Evolutionary conservation across 2,797 vertebrate species (phyloP).

Genomic region (Chiloscyllium punctatum): DNA sequence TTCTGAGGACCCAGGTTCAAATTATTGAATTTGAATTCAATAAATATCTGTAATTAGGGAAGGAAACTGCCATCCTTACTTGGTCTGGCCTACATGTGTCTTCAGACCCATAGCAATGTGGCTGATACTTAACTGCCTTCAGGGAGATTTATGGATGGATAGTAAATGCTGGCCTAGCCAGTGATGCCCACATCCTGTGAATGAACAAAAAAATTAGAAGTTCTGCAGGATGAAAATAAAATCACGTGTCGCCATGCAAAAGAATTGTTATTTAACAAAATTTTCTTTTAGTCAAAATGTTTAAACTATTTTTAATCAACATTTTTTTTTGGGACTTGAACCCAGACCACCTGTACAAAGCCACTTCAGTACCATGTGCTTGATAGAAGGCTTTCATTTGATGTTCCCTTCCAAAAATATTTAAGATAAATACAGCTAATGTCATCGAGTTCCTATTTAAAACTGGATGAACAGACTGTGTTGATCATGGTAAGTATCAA

Average conservation of each 20-base stretch:
- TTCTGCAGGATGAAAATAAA: background rate
- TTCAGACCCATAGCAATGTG: too few relatives aligned
- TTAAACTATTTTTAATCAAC: too few relatives aligned
- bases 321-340: too few relatives aligned
- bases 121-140: too few relatives aligned
- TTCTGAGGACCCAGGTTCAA: too few relatives aligned
- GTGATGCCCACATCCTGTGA: too few relatives aligned
- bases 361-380: background rate
- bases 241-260: background rate
- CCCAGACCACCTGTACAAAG: background rate
- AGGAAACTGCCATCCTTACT: too few relatives aligned
- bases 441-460: background rate
- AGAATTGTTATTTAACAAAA: background rate
- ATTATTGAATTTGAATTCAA: too few relatives aligned
- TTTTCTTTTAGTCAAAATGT: background rate
- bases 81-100: too few relatives aligned
- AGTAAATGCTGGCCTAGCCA: too few relatives aligned
- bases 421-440: background rate
- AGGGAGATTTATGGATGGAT: too few relatives aligned
- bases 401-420: background rate
- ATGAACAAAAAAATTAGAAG: background rate
- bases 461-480: background rate
- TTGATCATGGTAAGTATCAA: background rate
- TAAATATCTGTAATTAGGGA: too few relatives aligned
- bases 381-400: background rate